Percentiles rank a stretch among this genome's conserved stretches.
Conservation (phyloP, 1,140 invertebrate species). For the Caenorhabditis tropicalis region DNA sequence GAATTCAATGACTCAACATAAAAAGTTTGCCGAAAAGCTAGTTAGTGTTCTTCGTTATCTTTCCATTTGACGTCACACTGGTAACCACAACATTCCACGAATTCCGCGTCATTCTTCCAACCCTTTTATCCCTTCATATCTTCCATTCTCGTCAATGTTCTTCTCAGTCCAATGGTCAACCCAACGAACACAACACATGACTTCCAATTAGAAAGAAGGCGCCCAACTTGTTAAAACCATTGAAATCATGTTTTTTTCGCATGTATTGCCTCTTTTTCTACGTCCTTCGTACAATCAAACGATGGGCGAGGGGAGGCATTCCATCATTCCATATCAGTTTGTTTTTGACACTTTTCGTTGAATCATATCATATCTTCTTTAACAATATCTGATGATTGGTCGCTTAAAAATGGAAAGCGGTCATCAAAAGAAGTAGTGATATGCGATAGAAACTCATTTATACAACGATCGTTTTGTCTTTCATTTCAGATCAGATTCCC, state of each 20-base stretch:
- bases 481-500: neutral
- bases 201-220: conserved; percentile 29
- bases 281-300: conserved; percentile 15
- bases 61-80: conserved; percentile 5
- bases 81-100: conserved; percentile 29
- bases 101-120: neutral
- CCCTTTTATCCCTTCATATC: conserved; percentile 10
- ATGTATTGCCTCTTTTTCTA: neutral
- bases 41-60: neutral
- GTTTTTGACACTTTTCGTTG: conserved; percentile 42
- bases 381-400: conserved; percentile 36
- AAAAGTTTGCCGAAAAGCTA: conserved; percentile 16
- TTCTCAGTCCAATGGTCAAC: conserved; percentile 14
- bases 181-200: conserved; percentile 13
- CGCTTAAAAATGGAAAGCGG: conserved; percentile 19
- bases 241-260: conserved; percentile 40
- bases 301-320: neutral
- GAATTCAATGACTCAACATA: neutral
- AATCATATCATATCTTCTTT: conserved; percentile 39
- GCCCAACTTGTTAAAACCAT: conserved; percentile 42
- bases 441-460: neutral
- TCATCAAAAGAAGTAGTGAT: neutral
- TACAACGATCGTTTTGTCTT: neutral
- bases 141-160: neutral
- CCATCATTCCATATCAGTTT: neutral